Base-by-base conservation (phyloP, 2,113 vertebrate species). In the Natator depressus region DNA sequence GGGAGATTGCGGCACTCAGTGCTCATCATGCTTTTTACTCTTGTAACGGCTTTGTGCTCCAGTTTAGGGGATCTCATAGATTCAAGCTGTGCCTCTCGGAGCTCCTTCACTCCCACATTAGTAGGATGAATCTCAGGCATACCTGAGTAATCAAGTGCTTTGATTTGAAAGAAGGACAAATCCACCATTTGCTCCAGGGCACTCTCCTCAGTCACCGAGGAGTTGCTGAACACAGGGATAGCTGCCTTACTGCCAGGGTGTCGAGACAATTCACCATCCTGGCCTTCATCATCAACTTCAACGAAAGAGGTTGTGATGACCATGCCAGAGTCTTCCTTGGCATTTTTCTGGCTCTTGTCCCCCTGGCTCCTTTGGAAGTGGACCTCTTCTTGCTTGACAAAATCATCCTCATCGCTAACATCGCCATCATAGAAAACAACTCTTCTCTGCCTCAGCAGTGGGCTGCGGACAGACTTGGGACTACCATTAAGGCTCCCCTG, bases 381-480 rank as follows among this genome's bases (percentile, higher is more conserved):
- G 20, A 94, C 76, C 10, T 96, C 97, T 35, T 97, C 92, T 10
- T 95, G 80, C 1, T 92, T 84, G 13, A 85, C 24, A 35, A 96
- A 92, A 22, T 98, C 99, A 0, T 98, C 98, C 0, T 98, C 98
- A 1, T 99, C 98, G 0, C 99, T 99, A 72, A 96, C 98, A 0
- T 98, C 97, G 5, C 99, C 98, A 3, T 99, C 98, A 0, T 98
- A 99, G 97, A 99, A 99, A 85, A 98, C 97, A 46, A 99, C 97
- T 35, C 96, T 98, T 1, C 98, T 97, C 97, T 99, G 99, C 3
- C 98, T 98, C 55, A 99, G 98, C 25, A 99, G 99, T 3, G 99
- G 99, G 94, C 99, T 99, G 82, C 98, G 98, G 24, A 97, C 84
- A 17, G 96, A 98, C 83, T 98, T 97, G 4, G 99, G 98, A 94